phyloP scores from a whole-genome alignment of 2,113 vertebrate species.

The Sphyrna mokarran region DNA sequence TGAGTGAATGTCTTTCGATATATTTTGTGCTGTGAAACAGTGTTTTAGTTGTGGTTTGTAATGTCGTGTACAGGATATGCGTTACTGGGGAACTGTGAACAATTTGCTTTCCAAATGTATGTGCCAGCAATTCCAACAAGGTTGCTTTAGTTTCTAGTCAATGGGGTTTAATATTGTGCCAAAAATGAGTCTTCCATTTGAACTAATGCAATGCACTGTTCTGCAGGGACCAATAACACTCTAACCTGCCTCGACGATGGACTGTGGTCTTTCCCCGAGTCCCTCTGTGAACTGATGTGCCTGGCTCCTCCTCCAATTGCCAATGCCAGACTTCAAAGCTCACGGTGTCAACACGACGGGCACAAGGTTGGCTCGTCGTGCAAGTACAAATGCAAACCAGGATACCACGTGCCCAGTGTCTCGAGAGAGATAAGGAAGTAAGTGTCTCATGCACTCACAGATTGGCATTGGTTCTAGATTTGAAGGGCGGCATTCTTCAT shows the following conservation, averaged over 20 bases:
- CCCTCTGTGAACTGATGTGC: conserved; percentile 90
- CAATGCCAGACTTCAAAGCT: conserved; percentile 81
- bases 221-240: conserved; percentile 79
- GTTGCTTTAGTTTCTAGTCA: conserved; percentile 9
- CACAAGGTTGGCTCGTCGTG: conserved; percentile 92
- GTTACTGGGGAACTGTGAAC: background rate
- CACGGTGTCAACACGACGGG: conserved; percentile 74
- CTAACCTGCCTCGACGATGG: conserved; percentile 89
- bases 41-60: conserved; percentile 32
- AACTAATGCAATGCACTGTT: conserved; percentile 22
- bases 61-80: conserved; percentile 26
- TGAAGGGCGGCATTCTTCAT: too few relatives aligned
- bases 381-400: conserved; percentile 95
- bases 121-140: conserved; percentile 29
- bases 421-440: conserved; percentile 78
- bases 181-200: conserved; percentile 15
- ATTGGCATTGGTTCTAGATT: background rate
- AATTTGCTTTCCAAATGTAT: conserved; percentile 31
- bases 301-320: conserved; percentile 73
- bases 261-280: conserved; percentile 95
- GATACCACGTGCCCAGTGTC: conserved; percentile 78
- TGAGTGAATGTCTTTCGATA: conserved; percentile 7
- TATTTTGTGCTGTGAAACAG: conserved; percentile 28
- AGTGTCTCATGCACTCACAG: conserved; percentile 40
- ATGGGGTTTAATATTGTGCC: background rate